Conservation (phyloP, 35 echinoderm and acorn worm genomes). For the Lytechinus pictus region DNA sequence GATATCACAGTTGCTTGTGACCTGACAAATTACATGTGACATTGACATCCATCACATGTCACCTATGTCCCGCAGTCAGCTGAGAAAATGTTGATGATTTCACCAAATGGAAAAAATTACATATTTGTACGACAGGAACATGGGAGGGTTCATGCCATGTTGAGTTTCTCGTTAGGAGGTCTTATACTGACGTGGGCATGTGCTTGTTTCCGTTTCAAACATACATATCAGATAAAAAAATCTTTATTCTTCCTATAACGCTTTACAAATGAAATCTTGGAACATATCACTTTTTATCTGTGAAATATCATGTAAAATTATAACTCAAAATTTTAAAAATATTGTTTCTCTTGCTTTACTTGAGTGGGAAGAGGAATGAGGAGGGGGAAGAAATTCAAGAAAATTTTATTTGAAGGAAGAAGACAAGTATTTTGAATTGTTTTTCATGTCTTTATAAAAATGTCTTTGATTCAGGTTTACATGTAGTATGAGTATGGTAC, state of each 20-base stretch:
- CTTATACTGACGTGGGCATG: not conserved
- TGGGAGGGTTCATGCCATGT: constrained; percentile 7
- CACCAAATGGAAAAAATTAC: not conserved
- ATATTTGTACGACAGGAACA: not conserved
- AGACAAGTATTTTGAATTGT: too few relatives aligned
- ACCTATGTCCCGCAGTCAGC: not conserved
- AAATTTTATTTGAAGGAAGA: too few relatives aligned
- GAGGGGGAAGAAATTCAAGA: too few relatives aligned
- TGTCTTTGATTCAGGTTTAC: too few relatives aligned
- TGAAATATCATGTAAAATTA: too few relatives aligned
- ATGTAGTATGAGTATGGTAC: too few relatives aligned
- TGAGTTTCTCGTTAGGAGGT: not conserved
- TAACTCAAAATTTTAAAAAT: too few relatives aligned
- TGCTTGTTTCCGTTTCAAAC: not conserved
- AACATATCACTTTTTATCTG: too few relatives aligned
- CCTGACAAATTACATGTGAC: not conserved
- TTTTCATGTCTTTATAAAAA: too few relatives aligned
- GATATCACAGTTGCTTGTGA: not conserved
- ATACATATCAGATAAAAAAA: not conserved
- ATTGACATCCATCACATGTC: not conserved
- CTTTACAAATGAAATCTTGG: too few relatives aligned
- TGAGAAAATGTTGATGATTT: not conserved
- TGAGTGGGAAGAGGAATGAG: not conserved
- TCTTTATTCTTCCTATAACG: too few relatives aligned
- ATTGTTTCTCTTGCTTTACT: not conserved